Evolutionary conservation across 1,140 invertebrate species (phyloP), one percentile per base, ranked within the genome.

Genomic region (Drosophila baimaii): DNA sequence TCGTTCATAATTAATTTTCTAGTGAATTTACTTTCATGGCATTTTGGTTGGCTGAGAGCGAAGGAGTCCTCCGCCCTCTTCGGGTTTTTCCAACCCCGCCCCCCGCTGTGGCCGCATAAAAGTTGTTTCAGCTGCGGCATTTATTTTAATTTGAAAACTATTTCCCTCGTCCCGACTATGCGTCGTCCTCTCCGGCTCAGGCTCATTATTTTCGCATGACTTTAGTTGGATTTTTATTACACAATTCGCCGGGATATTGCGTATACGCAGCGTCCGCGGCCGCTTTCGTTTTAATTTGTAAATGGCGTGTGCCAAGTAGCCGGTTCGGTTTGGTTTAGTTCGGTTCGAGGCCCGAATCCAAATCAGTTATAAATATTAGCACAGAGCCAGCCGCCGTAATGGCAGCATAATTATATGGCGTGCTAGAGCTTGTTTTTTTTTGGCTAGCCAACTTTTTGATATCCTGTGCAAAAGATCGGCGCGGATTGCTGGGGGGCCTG

Each of bases 91-190:
- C 33, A 37, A 9, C 39, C 25, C 17, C 25, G 2, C 12, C 12
- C 46, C 47, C 55, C 64, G 59, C 68, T 69, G 81, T 65, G 74
- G 79, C 66, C 83, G 79, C 73, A 88, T 83, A 80, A 85, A 89
- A 89, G 85, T 90, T 84, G 63, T 78, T 81, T 84, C 85, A 89
- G 83, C 84, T 79, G 81, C 66, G 77, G 81, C 84, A 79, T 89
- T 89, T 89, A 90, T 90, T 89, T 89, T 89, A 89, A 89, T 89
- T 90, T 89, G 84, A 89, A 89, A 89, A 89, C 84, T 89, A 89
- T 89, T 89, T 89, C 77, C 77, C 77, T 35, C 31, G 31, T 21
- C 21, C 35, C 35, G 31, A 46, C 43, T 29, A 31, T 5, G 47
- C 49, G 8, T 46, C 52, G 29, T 46, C 62, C 39, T 35, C 29